phyloP scores from a whole-genome alignment of 2,888 invertebrate species.

The Aethes cnicana region DNA sequence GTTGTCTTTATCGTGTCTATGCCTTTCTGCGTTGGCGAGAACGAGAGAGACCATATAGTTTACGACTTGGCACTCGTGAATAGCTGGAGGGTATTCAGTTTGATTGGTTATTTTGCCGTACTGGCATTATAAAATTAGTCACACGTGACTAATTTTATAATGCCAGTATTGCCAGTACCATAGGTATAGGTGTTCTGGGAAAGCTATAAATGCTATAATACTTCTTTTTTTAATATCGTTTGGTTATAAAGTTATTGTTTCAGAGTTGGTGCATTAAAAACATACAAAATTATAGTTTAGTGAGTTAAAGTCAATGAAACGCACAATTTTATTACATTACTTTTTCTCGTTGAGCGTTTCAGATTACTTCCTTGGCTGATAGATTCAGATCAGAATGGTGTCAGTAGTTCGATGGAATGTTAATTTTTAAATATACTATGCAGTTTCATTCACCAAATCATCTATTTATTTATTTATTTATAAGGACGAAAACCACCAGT shows the following conservation, averaged over 20 bases:
- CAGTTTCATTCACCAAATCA: too few relatives aligned
- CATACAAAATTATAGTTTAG: background rate
- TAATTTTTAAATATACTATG: too few relatives aligned
- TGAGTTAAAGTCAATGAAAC: background rate
- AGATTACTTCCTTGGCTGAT: too few relatives aligned
- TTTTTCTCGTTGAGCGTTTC: background rate
- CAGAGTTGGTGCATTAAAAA: background rate
- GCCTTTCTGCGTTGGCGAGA: conserved; percentile 38
- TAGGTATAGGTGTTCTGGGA: conserved; percentile 57
- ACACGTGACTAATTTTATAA: conserved; percentile 77
- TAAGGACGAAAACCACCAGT: too few relatives aligned
- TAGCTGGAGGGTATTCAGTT: conserved; percentile 62
- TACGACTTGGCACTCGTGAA: conserved; percentile 67
- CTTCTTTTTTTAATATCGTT: conserved; percentile 34
- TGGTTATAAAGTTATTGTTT: background rate
- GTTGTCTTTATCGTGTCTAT: conserved; percentile 47
- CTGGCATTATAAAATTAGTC: too few relatives aligned
- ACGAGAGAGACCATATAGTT: conserved; percentile 52
- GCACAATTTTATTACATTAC: too few relatives aligned
- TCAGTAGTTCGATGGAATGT: too few relatives aligned
- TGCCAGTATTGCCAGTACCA: conserved; percentile 52
- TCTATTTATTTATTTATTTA: too few relatives aligned
- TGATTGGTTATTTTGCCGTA: conserved; percentile 74
- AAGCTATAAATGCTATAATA: conserved; percentile 43
- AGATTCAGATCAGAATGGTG: too few relatives aligned